These are phyloP conservation scores for Pemphigus obesinymphae DNA, from an alignment of 1,140 invertebrate species.

Conservation along the genomic window DNA sequence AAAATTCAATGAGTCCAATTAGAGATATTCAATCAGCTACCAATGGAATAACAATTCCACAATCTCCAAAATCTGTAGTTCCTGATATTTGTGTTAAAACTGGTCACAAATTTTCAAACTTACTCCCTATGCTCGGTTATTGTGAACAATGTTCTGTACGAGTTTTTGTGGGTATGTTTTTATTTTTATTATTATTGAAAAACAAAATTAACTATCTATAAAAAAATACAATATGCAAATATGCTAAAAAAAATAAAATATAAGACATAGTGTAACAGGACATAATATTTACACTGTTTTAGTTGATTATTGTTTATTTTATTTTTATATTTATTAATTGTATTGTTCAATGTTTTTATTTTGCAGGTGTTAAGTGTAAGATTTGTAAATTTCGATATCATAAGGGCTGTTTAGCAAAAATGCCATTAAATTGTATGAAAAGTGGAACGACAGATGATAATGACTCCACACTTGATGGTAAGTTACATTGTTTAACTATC, in stretches of 20 bases:
- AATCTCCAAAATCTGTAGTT: constrained; percentile 32
- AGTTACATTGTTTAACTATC: no score
- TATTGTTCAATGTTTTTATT: constrained; percentile 40
- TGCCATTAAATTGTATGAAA: constrained; percentile 64
- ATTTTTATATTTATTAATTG: background rate
- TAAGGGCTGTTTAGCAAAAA: constrained; percentile 83
- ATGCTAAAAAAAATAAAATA: no score
- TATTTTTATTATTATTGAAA: background rate
- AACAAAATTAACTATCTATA: no score
- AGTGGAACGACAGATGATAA: constrained; percentile 82
- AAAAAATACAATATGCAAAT: no score
- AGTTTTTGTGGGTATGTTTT: constrained; percentile 36
- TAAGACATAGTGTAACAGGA: no score
- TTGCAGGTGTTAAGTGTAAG: constrained; percentile 73
- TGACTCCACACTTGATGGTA: constrained; percentile 61
- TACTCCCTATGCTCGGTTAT: constrained; percentile 32
- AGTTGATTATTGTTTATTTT: background rate
- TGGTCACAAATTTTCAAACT: constrained; percentile 38
- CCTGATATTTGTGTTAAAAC: constrained; percentile 39
- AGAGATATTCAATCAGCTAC: constrained; percentile 10
- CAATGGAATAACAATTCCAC: constrained; percentile 17
- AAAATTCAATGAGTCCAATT: background rate
- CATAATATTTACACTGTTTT: no score
- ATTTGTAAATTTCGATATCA: constrained; percentile 95
- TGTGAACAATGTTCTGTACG: constrained; percentile 32